Evolutionary conservation across 2,797 vertebrate genomes (phyloP).

Genomic region (Rhinella marina): DNA sequence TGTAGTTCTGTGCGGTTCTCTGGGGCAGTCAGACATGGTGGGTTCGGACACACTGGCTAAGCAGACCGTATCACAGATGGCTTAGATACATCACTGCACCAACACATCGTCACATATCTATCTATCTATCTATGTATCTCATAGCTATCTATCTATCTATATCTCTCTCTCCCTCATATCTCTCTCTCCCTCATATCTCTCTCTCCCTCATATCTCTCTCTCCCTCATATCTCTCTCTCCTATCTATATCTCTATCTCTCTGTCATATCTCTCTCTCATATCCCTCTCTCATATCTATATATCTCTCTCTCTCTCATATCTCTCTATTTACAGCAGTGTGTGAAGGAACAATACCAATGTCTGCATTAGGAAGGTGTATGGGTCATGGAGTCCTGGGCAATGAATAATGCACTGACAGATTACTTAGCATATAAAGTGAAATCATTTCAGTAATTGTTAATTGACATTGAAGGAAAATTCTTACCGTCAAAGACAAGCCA

Average conservation of each 20-base stretch:
- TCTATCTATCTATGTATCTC: slow-evolving; percentile 2
- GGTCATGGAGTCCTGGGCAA: neutral
- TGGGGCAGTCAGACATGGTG: neutral
- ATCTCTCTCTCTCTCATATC: neutral
- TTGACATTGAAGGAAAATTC: neutral
- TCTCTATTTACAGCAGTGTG: no score
- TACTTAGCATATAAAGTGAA: slow-evolving; percentile 10
- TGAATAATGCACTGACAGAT: neutral
- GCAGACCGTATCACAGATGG: no score
- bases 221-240: neutral
- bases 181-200: neutral
- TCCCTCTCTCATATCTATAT: neutral
- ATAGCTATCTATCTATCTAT: neutral
- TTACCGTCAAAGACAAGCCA: neutral
- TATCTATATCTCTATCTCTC: neutral
- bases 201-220: neutral
- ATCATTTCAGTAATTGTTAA: neutral
- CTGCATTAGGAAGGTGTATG: neutral
- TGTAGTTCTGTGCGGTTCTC: neutral
- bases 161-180: neutral
- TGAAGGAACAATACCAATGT: neutral
- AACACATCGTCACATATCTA: neutral
- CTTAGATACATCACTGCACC: no score
- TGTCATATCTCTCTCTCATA: neutral
- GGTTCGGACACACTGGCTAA: no score